A percentile compares a stretch with the other conserved stretches of the same genome.
Evolutionary conservation across 2,888 invertebrate species (phyloP).

Genomic region (Acanthococcus lagerstroemiae): DNA sequence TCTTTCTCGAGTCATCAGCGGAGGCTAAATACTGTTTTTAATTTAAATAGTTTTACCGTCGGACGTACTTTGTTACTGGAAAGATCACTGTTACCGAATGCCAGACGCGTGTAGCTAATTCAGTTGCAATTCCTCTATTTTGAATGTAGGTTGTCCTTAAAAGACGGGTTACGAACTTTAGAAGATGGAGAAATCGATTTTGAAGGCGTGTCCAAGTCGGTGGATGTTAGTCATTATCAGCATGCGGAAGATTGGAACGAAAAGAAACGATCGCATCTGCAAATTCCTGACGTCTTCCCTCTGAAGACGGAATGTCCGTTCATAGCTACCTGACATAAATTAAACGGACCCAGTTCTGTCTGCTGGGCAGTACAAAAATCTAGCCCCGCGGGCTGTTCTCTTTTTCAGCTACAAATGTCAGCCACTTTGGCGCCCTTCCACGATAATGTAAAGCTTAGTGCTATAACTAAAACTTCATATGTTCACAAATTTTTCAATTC

Average conservation of each 20-base stretch:
- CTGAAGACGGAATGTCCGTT: constrained; percentile 8
- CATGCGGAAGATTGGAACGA: constrained; percentile 13
- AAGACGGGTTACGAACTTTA: constrained; percentile 8
- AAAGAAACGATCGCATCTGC: neutral
- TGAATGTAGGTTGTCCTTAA: constrained; percentile 9
- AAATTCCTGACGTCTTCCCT: neutral
- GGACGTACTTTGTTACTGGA: too few relatives aligned
- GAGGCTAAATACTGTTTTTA: too few relatives aligned
- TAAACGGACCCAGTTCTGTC: too few relatives aligned
- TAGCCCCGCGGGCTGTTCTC: too few relatives aligned
- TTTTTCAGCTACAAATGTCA: too few relatives aligned
- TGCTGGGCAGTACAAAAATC: too few relatives aligned
- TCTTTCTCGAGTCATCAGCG: neutral
- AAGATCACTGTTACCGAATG: neutral
- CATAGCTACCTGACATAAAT: constrained; percentile 11
- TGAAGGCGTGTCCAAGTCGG: constrained; percentile 8
- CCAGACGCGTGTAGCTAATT: neutral
- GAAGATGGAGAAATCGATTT: constrained; percentile 11
- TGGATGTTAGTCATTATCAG: neutral
- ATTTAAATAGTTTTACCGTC: too few relatives aligned
- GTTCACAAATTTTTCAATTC: too few relatives aligned
- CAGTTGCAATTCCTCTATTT: neutral
- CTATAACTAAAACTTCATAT: too few relatives aligned
- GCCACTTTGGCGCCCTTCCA: too few relatives aligned
- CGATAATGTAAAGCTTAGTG: too few relatives aligned